phyloP scores from a whole-genome alignment of 2,113 vertebrate species.

The Channa maculata region DNA sequence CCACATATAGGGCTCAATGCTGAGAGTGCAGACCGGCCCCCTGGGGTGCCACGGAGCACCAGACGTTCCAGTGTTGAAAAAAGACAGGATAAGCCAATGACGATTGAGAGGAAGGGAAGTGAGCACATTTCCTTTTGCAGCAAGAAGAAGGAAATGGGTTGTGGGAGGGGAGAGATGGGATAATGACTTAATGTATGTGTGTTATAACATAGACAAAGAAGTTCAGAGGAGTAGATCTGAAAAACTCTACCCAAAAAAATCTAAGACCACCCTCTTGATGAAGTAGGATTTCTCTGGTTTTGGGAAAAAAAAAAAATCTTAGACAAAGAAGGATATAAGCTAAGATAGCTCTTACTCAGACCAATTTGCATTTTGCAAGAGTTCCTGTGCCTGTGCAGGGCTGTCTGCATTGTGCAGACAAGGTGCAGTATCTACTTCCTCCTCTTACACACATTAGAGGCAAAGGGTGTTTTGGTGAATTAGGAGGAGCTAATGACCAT shows the following conservation, averaged over 20 bases:
- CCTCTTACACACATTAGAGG: conserved; percentile 16
- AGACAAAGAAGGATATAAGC: no score
- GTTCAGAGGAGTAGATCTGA: background rate
- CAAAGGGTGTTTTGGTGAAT: conserved; percentile 21
- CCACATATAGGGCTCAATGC: conserved; percentile 15
- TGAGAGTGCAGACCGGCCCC: background rate
- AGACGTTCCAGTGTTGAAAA: conserved; percentile 44
- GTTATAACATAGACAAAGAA: conserved; percentile 62
- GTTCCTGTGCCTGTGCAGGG: conserved; percentile 46
- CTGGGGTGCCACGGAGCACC: background rate
- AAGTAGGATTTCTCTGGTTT: background rate
- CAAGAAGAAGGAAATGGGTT: conserved; percentile 61
- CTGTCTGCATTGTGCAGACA: conserved; percentile 32
- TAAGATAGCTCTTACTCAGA: background rate
- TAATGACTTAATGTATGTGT: conserved; percentile 55
- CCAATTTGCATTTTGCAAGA: conserved; percentile 44
- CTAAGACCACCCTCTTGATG: background rate
- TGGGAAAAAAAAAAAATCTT: background rate
- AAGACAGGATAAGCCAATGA: conserved; percentile 56
- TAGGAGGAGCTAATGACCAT: conserved; percentile 3
- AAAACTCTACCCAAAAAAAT: background rate
- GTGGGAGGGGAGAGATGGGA: conserved; percentile 31
- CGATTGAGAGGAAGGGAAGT: conserved; percentile 55
- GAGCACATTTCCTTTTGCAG: conserved; percentile 74
- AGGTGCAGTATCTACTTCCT: conserved; percentile 47